Base-by-base conservation (phyloP, 37 sponge, comb jelly and placozoan species). In the Aplysina aerophoba region DNA sequence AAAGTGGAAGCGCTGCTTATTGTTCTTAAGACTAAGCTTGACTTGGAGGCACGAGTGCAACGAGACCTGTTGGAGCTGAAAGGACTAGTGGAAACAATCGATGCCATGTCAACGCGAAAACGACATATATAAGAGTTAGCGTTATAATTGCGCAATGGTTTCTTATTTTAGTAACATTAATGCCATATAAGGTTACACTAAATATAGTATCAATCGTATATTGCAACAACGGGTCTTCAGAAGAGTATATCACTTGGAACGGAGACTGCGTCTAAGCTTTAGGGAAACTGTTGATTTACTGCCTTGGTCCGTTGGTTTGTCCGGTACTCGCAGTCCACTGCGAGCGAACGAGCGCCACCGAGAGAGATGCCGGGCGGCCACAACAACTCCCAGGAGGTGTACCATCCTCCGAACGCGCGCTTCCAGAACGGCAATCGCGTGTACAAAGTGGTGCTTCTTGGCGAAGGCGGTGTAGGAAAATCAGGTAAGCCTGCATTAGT, bases 401-500 rank as follows among this genome's bases (percentile, higher is more conserved):
- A 89, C 81, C 87, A 92, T 67, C 83, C 83, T 25, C 75, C 78
- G 0, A 81, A 81, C 31, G 94, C 91, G 0, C 56, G 89, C 14
- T 90, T 94, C 66, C 91, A 94, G 50, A 80, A 79, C 22, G 91
- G 94, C 33, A 91, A 94, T 55, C 73, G 94, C 40, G 91, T 94
- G 15, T 90, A 96, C 83, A 85, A 85, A 56, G 72, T 93, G 24
- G 97, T 97, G 17, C 83, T 97, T 15, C 89, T 97, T 0, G 97
- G 97, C 0, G 91, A 91, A 56, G 94, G 94, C 8, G 97, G 94
- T 12, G 97, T 97, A 13, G 97, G 97, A 27, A 97, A 97, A 53
- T 91, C 92, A 34, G 95, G 94, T 94, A 24, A 90, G 90, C 55
- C 0, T n/a, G 57, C 21, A 17, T 63, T 27, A 16, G n/a, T 27